Evolutionary conservation across 2,888 invertebrate genomes (phyloP), one percentile per base, ranked within the genome.

Genomic region (Blastobasis adustella): DNA sequence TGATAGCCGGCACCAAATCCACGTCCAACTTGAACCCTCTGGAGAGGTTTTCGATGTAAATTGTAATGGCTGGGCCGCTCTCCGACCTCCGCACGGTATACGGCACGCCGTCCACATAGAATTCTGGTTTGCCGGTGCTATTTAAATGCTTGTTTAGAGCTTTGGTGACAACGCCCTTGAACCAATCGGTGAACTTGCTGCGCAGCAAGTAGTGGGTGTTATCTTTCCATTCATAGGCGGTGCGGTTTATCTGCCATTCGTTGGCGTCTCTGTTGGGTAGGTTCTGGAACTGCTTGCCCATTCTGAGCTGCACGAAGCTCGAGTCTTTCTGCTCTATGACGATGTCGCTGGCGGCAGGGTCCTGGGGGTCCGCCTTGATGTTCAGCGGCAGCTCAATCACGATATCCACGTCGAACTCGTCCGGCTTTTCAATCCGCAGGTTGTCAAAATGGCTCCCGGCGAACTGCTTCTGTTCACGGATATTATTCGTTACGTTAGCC

Each of bases 391-490:
- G 62, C 9, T 75, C 71, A 10, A 92, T 82, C 0, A 91, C 75
- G 5, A 92, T 73, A 60, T 91, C 90, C 61, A 92, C 76, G 60
- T 92, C 92, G 55, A 89, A 92, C 61, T 92, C 92, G 50, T 90
- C 85, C 0, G 91, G 90, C 54, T 87, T 84, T 9, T 85, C 84
- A 0, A 92, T 88, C 56, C 90, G 90, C 3, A 92, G 72, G 7
- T 82, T 76, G 65, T 92, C 92, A 56, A 82, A 92, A 59, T 82
- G 91, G 59, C 92, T 92, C 8, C 92, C 92, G 1, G 90, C 90
- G 59, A 83, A 91, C 61, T 85, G 85, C 0, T 80, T 71, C 83
- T 83, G 55, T 0, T 23, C 23, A 23, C 23, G 23, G 23, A 23
- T 23, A 23, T 23, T 23, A 23, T 23, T 23, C 2, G 23, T 23